Percentiles rank a stretch among this genome's conserved stretches.
Conservation (phyloP, 1,140 invertebrate species). For the Drosophila ogumai region DNA sequence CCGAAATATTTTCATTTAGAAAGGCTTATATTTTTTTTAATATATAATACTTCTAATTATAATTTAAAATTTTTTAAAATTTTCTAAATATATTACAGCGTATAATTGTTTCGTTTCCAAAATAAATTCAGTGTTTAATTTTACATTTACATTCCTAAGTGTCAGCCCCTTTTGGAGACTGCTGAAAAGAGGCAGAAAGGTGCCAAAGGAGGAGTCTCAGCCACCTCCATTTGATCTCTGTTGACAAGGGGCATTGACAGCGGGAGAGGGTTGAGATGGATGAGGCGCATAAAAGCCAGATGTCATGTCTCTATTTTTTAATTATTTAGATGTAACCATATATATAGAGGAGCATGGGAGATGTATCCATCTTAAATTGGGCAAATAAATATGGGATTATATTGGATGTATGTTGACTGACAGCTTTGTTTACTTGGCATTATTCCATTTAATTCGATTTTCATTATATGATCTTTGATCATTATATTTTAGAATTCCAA, state of each 20-base stretch:
- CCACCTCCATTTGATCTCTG: slow-evolving; percentile 46
- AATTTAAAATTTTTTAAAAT: too few relatives aligned
- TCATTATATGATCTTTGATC: not conserved
- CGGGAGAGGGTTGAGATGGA: slow-evolving; percentile 16
- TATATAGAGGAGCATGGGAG: slow-evolving; percentile 10
- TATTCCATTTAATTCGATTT: not conserved
- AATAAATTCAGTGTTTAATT: slow-evolving; percentile 56
- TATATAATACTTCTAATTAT: too few relatives aligned
- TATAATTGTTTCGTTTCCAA: slow-evolving; percentile 41
- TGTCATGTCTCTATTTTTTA: slow-evolving; percentile 17
- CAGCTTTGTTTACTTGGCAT: not conserved
- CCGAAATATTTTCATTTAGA: not conserved
- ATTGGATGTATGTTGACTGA: not conserved
- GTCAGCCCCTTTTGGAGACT: slow-evolving; percentile 14
- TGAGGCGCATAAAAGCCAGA: not conserved
- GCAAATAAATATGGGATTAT: slow-evolving; percentile 6
- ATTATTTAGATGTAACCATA: slow-evolving; percentile 15
- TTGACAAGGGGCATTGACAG: slow-evolving; percentile 19
- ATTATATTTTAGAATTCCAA: not conserved
- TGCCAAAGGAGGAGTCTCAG: slow-evolving; percentile 32
- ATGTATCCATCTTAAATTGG: slow-evolving; percentile 5
- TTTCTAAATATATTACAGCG: not conserved
- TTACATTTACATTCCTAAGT: slow-evolving; percentile 74
- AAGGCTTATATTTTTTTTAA: too few relatives aligned
- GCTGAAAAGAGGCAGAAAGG: slow-evolving; percentile 45